Conservation (phyloP, 2,797 vertebrate species). For the Astyanax mexicanus region DNA sequence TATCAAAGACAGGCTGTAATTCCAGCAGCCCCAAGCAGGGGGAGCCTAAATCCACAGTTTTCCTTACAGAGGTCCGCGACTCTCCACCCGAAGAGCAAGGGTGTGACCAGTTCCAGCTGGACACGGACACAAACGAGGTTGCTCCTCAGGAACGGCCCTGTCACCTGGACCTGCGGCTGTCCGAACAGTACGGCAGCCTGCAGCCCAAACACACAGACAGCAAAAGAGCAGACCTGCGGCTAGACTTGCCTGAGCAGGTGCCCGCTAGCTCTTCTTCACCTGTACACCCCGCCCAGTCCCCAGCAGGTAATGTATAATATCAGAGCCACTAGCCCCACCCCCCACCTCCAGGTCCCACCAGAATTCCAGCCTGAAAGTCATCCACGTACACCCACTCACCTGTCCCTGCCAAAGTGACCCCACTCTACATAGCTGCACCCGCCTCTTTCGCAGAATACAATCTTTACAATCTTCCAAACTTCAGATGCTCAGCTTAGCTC, state of each 20-base stretch:
- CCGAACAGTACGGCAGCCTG: slow-evolving; percentile 80
- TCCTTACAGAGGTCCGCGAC: slow-evolving; percentile 67
- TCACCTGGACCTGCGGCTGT: slow-evolving; percentile 90
- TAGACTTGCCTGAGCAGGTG: slow-evolving; percentile 87
- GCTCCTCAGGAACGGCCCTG: slow-evolving; percentile 92
- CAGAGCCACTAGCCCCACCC: slow-evolving; percentile 62
- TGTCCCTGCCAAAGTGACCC: slow-evolving; percentile 53
- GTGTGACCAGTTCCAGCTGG: slow-evolving; percentile 33
- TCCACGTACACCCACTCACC: slow-evolving; percentile 29
- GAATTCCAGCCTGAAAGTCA: slow-evolving; percentile 30
- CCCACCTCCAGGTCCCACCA: slow-evolving; percentile 48
- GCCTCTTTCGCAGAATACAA: slow-evolving; percentile 60
- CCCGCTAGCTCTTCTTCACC: slow-evolving; percentile 80
- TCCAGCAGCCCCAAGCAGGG: slow-evolving; percentile 52
- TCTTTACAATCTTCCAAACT: slow-evolving; percentile 55
- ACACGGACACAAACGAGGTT: slow-evolving; percentile 70
- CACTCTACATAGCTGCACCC: slow-evolving; percentile 53
- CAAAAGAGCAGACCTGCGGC: slow-evolving; percentile 84
- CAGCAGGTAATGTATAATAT: slow-evolving; percentile 98
- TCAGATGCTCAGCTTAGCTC: slow-evolving; percentile 44
- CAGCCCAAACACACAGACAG: slow-evolving; percentile 81
- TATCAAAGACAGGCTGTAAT: slow-evolving; percentile 36
- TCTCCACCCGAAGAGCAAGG: slow-evolving; percentile 31
- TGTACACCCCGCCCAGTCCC: slow-evolving; percentile 88
- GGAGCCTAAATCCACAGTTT: slow-evolving; percentile 57